phyloP scores from a whole-genome alignment of 2,888 invertebrate genomes.

The Machimus atricapillus region DNA sequence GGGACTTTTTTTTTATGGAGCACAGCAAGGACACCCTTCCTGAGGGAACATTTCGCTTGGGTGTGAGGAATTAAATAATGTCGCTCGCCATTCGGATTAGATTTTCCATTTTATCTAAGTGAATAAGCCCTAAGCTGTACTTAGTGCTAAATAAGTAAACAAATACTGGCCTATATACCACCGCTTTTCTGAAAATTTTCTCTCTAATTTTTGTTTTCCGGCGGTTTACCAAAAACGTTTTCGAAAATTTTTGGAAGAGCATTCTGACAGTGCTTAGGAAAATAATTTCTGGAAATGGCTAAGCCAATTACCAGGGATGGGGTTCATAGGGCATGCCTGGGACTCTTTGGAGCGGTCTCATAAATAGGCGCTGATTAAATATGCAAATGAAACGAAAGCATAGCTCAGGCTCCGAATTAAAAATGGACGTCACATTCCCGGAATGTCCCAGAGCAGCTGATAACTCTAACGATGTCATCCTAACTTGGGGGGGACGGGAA shows the following conservation, averaged over 20 bases:
- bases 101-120: not conserved
- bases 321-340: not conserved
- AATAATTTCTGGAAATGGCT: not conserved
- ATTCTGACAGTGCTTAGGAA: not conserved
- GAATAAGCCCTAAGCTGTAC: not conserved
- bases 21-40: not conserved
- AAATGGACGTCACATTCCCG: not conserved
- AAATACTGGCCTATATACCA: not conserved
- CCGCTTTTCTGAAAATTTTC: not conserved
- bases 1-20: not conserved
- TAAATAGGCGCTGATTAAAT: not conserved
- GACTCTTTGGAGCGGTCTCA: not conserved
- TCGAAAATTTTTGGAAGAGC: not conserved
- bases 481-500: not conserved
- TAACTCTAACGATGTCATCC: not conserved
- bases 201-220: not conserved
- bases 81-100: not conserved
- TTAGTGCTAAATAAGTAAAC: not conserved
- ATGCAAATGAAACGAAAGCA: not conserved
- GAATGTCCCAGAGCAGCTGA: not conserved
- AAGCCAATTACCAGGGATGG: not conserved
- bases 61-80: not conserved
- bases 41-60: not conserved
- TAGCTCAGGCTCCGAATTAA: not conserved
- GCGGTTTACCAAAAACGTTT: not conserved